phyloP scores from a whole-genome alignment of 2,888 invertebrate genomes.

The Peribatodes rhomboidaria region DNA sequence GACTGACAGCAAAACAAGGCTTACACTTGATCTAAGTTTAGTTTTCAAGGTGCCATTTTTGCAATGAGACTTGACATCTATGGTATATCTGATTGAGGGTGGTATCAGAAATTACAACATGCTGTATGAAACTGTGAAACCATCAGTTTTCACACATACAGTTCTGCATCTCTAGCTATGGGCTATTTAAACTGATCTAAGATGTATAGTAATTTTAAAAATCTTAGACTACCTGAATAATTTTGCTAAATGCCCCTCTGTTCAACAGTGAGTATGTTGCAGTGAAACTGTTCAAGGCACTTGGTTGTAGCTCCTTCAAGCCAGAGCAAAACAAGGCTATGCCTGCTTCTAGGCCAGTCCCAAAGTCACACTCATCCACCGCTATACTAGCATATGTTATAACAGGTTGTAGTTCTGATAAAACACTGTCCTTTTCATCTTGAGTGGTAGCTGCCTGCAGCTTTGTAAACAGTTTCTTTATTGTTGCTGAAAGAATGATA shows the following conservation, averaged over 20 bases:
- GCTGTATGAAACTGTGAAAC: too few relatives aligned
- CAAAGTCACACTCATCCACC: constrained; percentile 98
- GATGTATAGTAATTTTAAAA: too few relatives aligned
- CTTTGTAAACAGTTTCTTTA: constrained; percentile 90
- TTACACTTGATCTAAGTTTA: too few relatives aligned
- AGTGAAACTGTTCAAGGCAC: constrained; percentile 88
- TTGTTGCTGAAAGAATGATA: constrained; percentile 79
- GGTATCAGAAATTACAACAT: too few relatives aligned
- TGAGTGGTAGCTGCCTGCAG: constrained; percentile 87
- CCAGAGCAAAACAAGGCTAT: constrained; percentile 94
- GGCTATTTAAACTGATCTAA: too few relatives aligned
- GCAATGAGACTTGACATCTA: too few relatives aligned
- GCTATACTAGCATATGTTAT: constrained; percentile 95
- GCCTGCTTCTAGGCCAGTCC: constrained; percentile 96
- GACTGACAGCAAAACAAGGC: too few relatives aligned
- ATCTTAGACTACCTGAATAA: constrained; percentile 89
- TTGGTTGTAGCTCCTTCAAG: constrained; percentile 88
- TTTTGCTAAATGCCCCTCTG: constrained; percentile 90
- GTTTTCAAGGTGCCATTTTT: too few relatives aligned
- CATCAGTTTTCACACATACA: not conserved
- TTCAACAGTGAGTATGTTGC: constrained; percentile 92
- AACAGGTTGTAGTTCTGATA: constrained; percentile 92
- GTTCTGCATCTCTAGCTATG: too few relatives aligned
- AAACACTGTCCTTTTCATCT: constrained; percentile 85
- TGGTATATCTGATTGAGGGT: too few relatives aligned